Evolutionary conservation across 1,140 invertebrate genomes (phyloP), one percentile per base, ranked within the genome.

Genomic region (Drosophila repletoides): DNA sequence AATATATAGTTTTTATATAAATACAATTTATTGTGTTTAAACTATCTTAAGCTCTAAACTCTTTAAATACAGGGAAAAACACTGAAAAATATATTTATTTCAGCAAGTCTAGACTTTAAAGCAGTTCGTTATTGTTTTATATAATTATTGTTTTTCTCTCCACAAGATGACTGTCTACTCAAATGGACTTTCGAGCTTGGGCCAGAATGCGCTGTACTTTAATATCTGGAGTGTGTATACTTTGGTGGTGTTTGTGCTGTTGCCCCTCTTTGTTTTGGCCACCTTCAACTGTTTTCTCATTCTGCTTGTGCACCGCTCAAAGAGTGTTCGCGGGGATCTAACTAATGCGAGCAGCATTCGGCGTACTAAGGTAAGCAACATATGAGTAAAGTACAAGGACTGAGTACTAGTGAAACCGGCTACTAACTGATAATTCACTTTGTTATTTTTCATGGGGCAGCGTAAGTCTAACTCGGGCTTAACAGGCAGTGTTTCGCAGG

Each of bases 211-310:
- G 5, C 91, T 91, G 1, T 95, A 95, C 84, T 89, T 83, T 3
- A 91, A 91, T 10, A 91, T 94, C 12, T 95, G 94, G 88, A 94
- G 93, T 66, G 93, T 94, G 92, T 93, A 93, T 72, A 93, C 92
- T n/a, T 91, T 93, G 2, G 81, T 94, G 1, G 88, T 93, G 0
- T 95, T 95, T 81, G 93, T 93, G 2, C 89, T 95, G 12, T 65
- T 95, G 9, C 95, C 95, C 0, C 89, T 96, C 1, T 65, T 93
- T 2, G 87, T 95, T 1, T 90, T 96, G 52, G 92, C 92, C 5
- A 92, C 94, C n/a, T 95, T 96, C 79, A 96, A 96, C 89, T 93
- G 92, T 45, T 93, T 95, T 64, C 91, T 96, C 7, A 93, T 96
- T 6, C 89, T 91, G 52, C 92, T 94, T 5, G 94, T 95, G 1